Conservation (phyloP, 1,140 invertebrate genomes). For the Nymphalis io region DNA sequence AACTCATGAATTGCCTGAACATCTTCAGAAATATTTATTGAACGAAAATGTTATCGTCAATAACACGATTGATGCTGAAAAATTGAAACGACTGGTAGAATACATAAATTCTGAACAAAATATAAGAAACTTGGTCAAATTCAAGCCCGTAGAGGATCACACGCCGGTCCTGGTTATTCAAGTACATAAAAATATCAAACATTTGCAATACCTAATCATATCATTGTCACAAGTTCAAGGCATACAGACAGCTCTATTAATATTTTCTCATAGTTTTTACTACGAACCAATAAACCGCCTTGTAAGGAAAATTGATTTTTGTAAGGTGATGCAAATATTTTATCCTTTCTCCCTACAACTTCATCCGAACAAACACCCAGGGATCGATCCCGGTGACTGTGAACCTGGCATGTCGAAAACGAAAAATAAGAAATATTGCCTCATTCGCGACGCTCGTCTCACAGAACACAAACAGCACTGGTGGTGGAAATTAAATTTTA, state of each 20-base stretch:
- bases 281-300: slow-evolving; percentile 93
- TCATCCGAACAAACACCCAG: slow-evolving; percentile 93
- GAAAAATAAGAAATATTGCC: slow-evolving; percentile 87
- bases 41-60: not conserved
- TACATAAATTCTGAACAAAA: slow-evolving; percentile 32
- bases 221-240: slow-evolving; percentile 91
- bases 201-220: slow-evolving; percentile 93
- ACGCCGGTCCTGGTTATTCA: slow-evolving; percentile 67
- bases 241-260: slow-evolving; percentile 91
- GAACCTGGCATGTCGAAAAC: slow-evolving; percentile 87
- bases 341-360: slow-evolving; percentile 97
- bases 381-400: slow-evolving; percentile 95
- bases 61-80: not conserved
- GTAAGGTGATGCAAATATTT: slow-evolving; percentile 95
- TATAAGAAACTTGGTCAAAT: slow-evolving; percentile 32
- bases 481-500: slow-evolving; percentile 92
- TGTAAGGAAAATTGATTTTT: slow-evolving; percentile 91
- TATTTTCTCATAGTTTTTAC: slow-evolving; percentile 97
- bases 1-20: not conserved
- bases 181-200: slow-evolving; percentile 94
- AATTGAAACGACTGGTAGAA: slow-evolving; percentile 30
- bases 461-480: slow-evolving; percentile 99
- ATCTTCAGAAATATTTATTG: not conserved
- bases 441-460: slow-evolving; percentile 95
- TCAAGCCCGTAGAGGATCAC: slow-evolving; percentile 22